Evolutionary conservation across 2,113 vertebrate species (phyloP).

Genomic region (Hystrix cristata): DNA sequence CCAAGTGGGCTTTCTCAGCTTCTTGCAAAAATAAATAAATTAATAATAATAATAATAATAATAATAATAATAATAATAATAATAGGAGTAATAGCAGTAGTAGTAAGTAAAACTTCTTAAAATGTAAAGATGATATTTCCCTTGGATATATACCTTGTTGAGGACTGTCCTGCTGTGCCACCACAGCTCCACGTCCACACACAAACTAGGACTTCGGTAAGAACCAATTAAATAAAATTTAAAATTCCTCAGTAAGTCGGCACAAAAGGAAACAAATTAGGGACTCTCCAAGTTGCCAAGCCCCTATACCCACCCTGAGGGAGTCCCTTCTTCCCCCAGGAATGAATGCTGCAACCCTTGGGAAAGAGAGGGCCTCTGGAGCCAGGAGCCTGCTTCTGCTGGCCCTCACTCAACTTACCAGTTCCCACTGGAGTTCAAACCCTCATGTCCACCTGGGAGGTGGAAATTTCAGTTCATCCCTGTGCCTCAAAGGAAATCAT

Average conservation of each 20-base stretch:
- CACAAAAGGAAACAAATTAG: not conserved
- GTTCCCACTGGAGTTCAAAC: not conserved
- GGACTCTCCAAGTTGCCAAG: too few relatives aligned
- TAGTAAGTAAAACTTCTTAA: not conserved
- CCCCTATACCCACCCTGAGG: not conserved
- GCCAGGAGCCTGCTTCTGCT: not conserved
- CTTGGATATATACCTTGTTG: fast-evolving
- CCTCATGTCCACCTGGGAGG: not conserved
- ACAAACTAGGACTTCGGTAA: not conserved
- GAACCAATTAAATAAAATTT: not conserved
- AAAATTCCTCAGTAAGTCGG: not conserved
- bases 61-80: not conserved
- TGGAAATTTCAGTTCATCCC: not conserved
- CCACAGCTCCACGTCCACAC: fast-evolving
- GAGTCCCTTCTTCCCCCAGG: not conserved
- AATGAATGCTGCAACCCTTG: fast-evolving
- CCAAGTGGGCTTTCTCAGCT: not conserved
- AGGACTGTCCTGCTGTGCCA: not conserved
- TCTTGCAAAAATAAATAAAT: not conserved
- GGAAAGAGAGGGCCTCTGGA: not conserved
- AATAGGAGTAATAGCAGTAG: not conserved
- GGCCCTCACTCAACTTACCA: too few relatives aligned
- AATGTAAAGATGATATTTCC: not conserved
- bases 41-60: not conserved
- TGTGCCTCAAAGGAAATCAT: not conserved